These are phyloP conservation scores for Chrysomallon squamiferum DNA, from an alignment of 1,140 invertebrate species.

Conservation along the genomic window DNA sequence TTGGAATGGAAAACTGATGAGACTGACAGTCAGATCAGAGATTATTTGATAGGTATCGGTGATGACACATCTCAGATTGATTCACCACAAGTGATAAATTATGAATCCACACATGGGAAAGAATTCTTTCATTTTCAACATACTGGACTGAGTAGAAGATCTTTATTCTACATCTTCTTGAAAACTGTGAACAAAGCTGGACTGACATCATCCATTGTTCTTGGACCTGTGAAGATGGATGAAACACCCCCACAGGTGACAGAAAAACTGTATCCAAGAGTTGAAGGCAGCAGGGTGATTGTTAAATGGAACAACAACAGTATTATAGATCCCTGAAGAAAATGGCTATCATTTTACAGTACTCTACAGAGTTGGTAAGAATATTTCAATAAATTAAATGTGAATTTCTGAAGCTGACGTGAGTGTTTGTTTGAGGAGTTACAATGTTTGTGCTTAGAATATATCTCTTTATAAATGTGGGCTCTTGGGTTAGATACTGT, in stretches of 20 bases:
- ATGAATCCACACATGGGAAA: slow-evolving; percentile 10
- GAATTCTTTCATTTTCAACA: slow-evolving; percentile 13
- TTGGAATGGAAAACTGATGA: slow-evolving; percentile 17
- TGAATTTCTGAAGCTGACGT: no score
- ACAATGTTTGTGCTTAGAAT: no score
- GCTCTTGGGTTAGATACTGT: no score
- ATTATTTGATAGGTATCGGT: slow-evolving; percentile 18
- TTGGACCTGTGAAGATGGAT: slow-evolving; percentile 37
- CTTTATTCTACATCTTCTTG: neutral
- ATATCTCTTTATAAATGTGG: no score
- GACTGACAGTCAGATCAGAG: slow-evolving; percentile 21
- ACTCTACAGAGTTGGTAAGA: slow-evolving; percentile 5
- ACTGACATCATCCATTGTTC: slow-evolving; percentile 1
- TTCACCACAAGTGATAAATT: slow-evolving; percentile 12
- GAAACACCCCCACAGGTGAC: slow-evolving; percentile 27
- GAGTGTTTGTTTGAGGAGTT: no score
- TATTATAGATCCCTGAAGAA: slow-evolving; percentile 31
- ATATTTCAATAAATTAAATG: no score
- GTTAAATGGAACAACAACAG: slow-evolving; percentile 20
- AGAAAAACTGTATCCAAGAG: neutral
- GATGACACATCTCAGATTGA: neutral
- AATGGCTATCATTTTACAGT: neutral
- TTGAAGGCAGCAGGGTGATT: slow-evolving; percentile 10
- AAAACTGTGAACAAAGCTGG: slow-evolving; percentile 31
- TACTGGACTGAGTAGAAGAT: neutral